Percentiles rank a stretch among this genome's conserved stretches.
Conservation (phyloP, 2,113 vertebrate species). For the Mus spicilegus region DNA sequence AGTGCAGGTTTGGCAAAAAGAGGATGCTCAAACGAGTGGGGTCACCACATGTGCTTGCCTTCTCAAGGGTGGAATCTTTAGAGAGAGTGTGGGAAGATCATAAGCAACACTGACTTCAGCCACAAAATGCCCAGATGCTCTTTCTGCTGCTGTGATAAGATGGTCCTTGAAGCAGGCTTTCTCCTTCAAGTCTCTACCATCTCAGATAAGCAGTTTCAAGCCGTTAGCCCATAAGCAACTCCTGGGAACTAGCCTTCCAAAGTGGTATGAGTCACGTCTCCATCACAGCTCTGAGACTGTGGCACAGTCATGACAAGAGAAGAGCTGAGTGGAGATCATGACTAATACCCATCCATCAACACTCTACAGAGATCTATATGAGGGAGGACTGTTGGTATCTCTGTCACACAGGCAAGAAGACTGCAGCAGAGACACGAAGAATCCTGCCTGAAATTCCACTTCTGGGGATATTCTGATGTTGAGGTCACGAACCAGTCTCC, state of each 20-base stretch:
- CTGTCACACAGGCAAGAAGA: background rate
- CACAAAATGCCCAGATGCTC: slow-evolving; percentile 49
- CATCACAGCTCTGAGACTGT: slow-evolving; percentile 15
- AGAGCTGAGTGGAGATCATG: background rate
- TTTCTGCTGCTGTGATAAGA: slow-evolving; percentile 60
- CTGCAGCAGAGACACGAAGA: background rate
- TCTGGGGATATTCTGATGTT: background rate
- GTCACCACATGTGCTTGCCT: background rate
- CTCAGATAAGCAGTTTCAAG: slow-evolving; percentile 74
- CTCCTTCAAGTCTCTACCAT: slow-evolving; percentile 2
- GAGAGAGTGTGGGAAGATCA: background rate
- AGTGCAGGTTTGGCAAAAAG: background rate
- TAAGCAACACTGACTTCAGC: slow-evolving; percentile 47
- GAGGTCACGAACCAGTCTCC: background rate
- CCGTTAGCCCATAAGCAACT: slow-evolving; percentile 64
- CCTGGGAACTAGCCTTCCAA: slow-evolving; percentile 68
- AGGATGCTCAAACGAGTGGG: background rate
- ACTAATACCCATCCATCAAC: background rate
- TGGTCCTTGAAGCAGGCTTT: slow-evolving; percentile 69
- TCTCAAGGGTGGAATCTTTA: background rate
- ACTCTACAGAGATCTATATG: background rate
- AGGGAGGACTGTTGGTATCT: background rate
- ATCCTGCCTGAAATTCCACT: background rate
- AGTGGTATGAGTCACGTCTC: slow-evolving; percentile 63
- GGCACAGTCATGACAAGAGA: background rate